Base-by-base conservation (phyloP, 2,888 invertebrate genomes). In the Ethmia dodecea region DNA sequence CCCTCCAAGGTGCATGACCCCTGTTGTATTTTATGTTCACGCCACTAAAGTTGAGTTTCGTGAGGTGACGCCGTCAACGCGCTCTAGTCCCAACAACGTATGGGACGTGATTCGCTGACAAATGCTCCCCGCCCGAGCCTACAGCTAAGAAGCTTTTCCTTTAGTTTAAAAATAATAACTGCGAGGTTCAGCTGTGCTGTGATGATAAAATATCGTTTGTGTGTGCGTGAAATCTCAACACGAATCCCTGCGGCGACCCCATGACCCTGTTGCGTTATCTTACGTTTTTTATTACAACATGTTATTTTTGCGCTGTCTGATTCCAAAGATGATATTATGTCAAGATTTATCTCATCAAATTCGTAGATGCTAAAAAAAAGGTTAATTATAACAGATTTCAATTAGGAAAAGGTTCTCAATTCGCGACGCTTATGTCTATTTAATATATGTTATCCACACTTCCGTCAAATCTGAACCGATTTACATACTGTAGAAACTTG, bases 21-120 rank as follows among this genome's bases (percentile, higher is more conserved):
- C 35, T 33, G 38, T 42, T 47, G 42, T 40, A 48, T 53, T 49
- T 52, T 55, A 49, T 49, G 43, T 27, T 35, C 32, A 40, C 30
- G 37, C 43, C 41, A 42, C 35, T 48, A 55, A 48, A 55, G 54
- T 52, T 47, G 51, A 50, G 46, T 52, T 56, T 57, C 45, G 53
- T 46, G 47, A 47, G 52, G 51, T 49, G 37, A 43, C 43, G 43
- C 47, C 45, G 40, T 40, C 51, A 49, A 48, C 50, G 56, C 47
- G 47, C 45, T 49, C 50, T 46, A 47, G 49, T 60, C 57, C 59
- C 60, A 60, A 61, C 60, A 61, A 58, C 60, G 54, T 57, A 58
- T 49, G 56, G 57, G 57, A 62, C 66, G 70, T 71, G 74, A 75
- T 76, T 74, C 63, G 69, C 67, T 72, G 76, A 72, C 69, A 72